Conservation (phyloP, 2,888 invertebrate genomes). For the Ectemnius cavifrons region DNA sequence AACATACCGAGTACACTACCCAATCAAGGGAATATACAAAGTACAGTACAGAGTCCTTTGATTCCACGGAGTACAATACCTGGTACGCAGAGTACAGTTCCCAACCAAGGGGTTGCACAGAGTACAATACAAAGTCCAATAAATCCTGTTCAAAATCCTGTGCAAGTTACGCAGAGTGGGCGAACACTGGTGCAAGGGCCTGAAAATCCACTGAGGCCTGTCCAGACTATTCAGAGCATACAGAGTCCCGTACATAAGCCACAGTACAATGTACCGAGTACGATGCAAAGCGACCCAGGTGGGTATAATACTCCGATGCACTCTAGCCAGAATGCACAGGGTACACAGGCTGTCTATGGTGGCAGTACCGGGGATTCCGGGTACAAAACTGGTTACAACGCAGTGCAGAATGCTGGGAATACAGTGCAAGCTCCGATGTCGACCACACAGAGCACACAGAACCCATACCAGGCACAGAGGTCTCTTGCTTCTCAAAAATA, state of each 20-base stretch:
- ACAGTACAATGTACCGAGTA: slow-evolving; percentile 31
- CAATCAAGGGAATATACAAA: not conserved
- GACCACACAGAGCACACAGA: not conserved
- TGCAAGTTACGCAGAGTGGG: slow-evolving; percentile 11
- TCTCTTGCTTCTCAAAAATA: not conserved
- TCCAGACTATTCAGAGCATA: not conserved
- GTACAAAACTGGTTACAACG: no score
- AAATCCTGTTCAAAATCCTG: slow-evolving; percentile 13
- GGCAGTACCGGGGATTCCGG: no score
- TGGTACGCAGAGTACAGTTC: no score
- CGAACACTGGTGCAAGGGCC: no score
- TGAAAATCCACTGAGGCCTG: no score
- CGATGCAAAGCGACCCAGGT: slow-evolving; percentile 6
- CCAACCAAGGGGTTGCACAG: no score
- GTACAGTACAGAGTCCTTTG: no score
- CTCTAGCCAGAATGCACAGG: no score
- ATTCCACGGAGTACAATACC: no score
- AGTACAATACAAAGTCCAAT: slow-evolving; percentile 23
- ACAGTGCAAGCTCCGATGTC: not conserved
- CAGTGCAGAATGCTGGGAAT: no score
- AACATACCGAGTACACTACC: slow-evolving; percentile 8
- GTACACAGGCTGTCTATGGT: no score
- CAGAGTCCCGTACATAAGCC: slow-evolving; percentile 49
- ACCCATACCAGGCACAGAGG: not conserved
- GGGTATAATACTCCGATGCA: no score